Conservation (phyloP, 92 coral and sea anemone species). For the Umimayanthus chanpuru region DNA sequence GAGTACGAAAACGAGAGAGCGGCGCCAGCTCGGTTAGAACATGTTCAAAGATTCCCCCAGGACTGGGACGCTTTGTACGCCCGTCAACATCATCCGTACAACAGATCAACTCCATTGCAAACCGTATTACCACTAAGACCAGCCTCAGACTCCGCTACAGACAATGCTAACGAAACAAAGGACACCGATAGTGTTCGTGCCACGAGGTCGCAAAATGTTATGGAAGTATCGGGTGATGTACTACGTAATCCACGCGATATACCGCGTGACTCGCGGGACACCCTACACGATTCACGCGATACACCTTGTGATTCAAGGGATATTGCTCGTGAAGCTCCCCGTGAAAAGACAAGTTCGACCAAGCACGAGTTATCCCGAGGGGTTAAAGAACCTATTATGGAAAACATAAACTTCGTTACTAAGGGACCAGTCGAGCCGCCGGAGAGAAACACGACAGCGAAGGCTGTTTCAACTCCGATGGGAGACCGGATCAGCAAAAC, state of each 20-base stretch:
- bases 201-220: constrained; percentile 7
- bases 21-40: neutral
- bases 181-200: neutral
- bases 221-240: constrained; percentile 3
- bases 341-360: neutral
- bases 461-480: neutral
- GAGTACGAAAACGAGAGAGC: too few species aligned
- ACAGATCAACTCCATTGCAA: constrained; percentile 1
- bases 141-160: neutral
- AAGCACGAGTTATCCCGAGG: constrained; percentile 17
- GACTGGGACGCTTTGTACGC: constrained; percentile 17
- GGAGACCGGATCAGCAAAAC: constrained; percentile 3
- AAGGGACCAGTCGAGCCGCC: constrained; percentile 15
- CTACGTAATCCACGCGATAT: constrained; percentile 10
- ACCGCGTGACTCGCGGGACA: constrained; percentile 20
- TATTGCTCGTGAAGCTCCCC: neutral
- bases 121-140: constrained; percentile 4
- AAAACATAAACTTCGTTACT: constrained; percentile 23
- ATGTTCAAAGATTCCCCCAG: constrained; percentile 23
- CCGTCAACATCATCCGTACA: constrained; percentile 14
- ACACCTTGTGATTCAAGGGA: constrained; percentile 5
- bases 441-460: neutral
- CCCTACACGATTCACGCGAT: constrained; percentile 1
- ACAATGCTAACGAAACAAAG: neutral
- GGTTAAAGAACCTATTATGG: constrained; percentile 12